phyloP scores from a whole-genome alignment of 2,113 vertebrate species.

The Steatornis caripensis region DNA sequence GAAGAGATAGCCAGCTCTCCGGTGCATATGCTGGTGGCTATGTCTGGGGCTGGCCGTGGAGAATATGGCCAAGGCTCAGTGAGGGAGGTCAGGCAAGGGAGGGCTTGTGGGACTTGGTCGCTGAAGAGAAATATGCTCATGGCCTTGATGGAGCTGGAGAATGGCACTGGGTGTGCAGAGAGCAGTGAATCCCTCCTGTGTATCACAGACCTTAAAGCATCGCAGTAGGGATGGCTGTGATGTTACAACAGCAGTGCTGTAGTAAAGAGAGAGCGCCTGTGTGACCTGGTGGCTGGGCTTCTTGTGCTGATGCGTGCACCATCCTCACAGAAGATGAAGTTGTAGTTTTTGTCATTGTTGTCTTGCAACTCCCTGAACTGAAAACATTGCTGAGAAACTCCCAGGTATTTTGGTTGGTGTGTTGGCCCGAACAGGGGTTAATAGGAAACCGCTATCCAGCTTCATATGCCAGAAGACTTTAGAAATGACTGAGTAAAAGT shows the following conservation, averaged over 20 bases:
- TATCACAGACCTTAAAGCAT: not conserved
- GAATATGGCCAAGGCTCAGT: not conserved
- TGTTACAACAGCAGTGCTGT: not conserved
- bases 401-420: not conserved
- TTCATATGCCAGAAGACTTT: not conserved
- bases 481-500: not conserved
- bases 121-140: not conserved
- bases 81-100: not conserved
- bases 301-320: not conserved
- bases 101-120: fast-evolving
- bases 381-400: not conserved
- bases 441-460: not conserved
- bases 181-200: not conserved
- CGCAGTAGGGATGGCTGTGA: fast-evolving
- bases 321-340: not conserved
- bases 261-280: fast-evolving
- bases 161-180: fast-evolving
- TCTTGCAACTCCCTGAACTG: not conserved
- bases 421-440: not conserved
- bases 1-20: not conserved
- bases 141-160: not conserved
- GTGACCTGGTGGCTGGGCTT: not conserved
- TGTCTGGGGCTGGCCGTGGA: not conserved
- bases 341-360: not conserved
- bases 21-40: not conserved